Conservation (phyloP, 2,888 invertebrate species). For the Apoderus coryli region DNA sequence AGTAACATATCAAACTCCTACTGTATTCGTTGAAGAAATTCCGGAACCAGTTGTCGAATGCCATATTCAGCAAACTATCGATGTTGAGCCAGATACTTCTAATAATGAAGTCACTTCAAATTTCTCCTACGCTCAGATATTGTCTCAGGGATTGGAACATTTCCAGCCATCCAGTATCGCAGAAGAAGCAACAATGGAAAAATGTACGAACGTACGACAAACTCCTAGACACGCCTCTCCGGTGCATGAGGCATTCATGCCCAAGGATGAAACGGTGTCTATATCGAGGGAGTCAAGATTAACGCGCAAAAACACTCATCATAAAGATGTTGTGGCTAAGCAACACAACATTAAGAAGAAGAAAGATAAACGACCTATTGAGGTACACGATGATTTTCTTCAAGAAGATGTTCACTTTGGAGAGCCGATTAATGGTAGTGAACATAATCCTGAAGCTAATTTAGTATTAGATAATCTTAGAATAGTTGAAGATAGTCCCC, state of each 20-base stretch:
- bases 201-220: constrained; percentile 21
- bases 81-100: constrained; percentile 9
- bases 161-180: constrained; percentile 42
- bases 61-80: not conserved
- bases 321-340: constrained; percentile 21
- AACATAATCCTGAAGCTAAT: constrained; percentile 19
- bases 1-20: constrained; percentile 31
- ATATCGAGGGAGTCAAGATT: constrained; percentile 24
- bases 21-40: not conserved
- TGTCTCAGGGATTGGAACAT: constrained; percentile 45
- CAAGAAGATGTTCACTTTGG: constrained; percentile 24
- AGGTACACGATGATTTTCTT: constrained; percentile 22
- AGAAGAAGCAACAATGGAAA: constrained; percentile 19
- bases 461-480: constrained; percentile 20
- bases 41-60: not conserved
- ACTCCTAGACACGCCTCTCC: constrained; percentile 26
- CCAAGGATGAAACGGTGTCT: constrained; percentile 25
- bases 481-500: not conserved
- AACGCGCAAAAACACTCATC: too few species aligned
- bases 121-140: constrained; percentile 56
- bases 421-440: constrained; percentile 28
- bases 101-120: constrained; percentile 20
- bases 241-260: constrained; percentile 21
- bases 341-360: constrained; percentile 4
- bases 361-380: constrained; percentile 24